Percentiles rank a stretch among this genome's conserved stretches.
phyloP scores from a whole-genome alignment of 2,797 vertebrate species.

The Tapirus indicus region DNA sequence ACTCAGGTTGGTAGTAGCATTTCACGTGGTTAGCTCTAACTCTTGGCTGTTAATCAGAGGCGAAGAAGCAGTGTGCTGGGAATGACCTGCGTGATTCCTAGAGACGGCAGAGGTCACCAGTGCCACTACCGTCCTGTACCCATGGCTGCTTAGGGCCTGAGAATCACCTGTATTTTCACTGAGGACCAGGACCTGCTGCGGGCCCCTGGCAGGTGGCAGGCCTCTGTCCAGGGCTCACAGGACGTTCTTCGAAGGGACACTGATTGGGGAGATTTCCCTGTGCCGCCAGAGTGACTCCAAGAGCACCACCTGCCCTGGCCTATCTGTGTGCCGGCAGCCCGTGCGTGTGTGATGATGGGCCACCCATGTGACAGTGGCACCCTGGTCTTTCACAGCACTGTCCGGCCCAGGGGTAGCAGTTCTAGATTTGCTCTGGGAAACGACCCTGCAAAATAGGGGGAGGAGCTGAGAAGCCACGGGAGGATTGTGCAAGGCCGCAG shows the following conservation, averaged over 20 bases:
- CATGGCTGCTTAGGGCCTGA: background rate
- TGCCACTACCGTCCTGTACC: background rate
- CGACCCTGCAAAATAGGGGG: no score
- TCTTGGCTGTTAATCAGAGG: background rate
- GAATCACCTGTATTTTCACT: background rate
- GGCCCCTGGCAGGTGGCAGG: background rate
- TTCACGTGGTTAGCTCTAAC: background rate
- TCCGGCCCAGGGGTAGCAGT: background rate
- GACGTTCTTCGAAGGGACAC: background rate
- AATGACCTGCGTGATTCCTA: background rate
- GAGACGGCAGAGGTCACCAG: background rate
- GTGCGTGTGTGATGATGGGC: background rate
- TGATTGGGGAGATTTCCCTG: background rate
- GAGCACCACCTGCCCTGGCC: background rate
- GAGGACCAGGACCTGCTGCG: background rate
- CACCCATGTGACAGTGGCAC: accelerated
- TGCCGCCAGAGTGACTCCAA: background rate
- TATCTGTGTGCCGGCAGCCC: no score
- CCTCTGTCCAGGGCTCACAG: background rate
- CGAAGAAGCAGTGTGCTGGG: background rate
- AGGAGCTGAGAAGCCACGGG: background rate
- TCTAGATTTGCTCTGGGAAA: background rate
- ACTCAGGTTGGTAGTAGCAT: background rate
- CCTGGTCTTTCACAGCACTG: background rate
- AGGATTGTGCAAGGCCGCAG: background rate